phyloP scores from a whole-genome alignment of 1,140 invertebrate species.

The Elysia chlorotica region DNA sequence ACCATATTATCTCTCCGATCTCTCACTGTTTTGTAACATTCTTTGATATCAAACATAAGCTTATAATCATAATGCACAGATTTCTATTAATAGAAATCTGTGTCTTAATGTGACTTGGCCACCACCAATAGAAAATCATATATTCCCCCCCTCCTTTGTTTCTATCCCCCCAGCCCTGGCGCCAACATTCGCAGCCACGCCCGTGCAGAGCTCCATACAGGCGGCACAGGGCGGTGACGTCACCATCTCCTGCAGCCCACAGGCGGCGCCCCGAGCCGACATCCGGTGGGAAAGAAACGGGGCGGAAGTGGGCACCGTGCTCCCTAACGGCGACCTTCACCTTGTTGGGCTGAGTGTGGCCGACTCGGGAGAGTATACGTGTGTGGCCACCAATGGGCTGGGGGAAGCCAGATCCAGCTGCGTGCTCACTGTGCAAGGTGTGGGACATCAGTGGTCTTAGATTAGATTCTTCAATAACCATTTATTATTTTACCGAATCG shows the following conservation, averaged over 20 bases:
- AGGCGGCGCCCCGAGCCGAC: constrained; percentile 78
- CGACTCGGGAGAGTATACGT: constrained; percentile 2
- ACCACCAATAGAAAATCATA: too few relatives aligned
- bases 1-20: too few relatives aligned
- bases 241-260: constrained; percentile 89
- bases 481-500: too few relatives aligned
- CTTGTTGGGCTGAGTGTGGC: not conserved
- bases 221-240: constrained; percentile 89
- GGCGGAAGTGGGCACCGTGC: not conserved
- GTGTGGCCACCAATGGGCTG: not conserved
- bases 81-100: too few relatives aligned
- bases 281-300: constrained; percentile 12
- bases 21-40: too few relatives aligned
- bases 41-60: too few relatives aligned
- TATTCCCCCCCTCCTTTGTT: too few relatives aligned
- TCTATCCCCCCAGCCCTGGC: constrained; percentile 75
- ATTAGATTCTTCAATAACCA: too few relatives aligned
- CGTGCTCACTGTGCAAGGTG: not conserved
- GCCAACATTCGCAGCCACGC: constrained; percentile 88
- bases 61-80: too few relatives aligned
- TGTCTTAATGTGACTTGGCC: too few relatives aligned
- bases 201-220: constrained; percentile 84
- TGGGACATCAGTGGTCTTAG: too few relatives aligned
- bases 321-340: constrained; percentile 3
- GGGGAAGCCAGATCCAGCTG: not conserved